Base-by-base conservation (phyloP, 2,113 vertebrate species). In the Chascanopsetta lugubris region DNA sequence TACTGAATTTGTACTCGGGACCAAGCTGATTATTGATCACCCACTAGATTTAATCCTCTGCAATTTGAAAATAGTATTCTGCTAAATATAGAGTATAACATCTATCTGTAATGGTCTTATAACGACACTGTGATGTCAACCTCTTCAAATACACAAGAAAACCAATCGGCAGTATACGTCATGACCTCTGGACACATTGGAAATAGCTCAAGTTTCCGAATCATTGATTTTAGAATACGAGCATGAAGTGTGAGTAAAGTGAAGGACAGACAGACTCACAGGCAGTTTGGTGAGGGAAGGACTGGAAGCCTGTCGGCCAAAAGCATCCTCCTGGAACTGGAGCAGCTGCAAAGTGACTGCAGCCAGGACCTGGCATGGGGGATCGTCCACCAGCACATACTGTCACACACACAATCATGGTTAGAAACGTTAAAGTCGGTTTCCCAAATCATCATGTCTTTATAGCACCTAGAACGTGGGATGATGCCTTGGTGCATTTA, bases 251-350 rank as follows among this genome's bases (percentile, higher is more conserved):
- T 40, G 10, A 1, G 21, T 29, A 12, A 13, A 40, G 38, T 6
- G 55, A 17, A 15, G 29, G 4, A 8, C 29, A 38, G 17, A 49
- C 6, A 11, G 0, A 96, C 96, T 97, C 85, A 98, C 97, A 26
- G 96, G 96, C 24, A 99, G 93, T 87, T 98, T 99, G 54, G 96
- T 98, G 81, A 97, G 94, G 75, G 92, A 90, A 32, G 96, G 94
- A 75, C 93, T 95, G 85, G 90, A 89, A 49, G 95, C 94, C 1
- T 95, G 94, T 78, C 94, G 94, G 25, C 97, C 97, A 82, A 99
- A 98, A 36, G 94, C 92, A 87, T 98, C 96, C 88, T 99, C 97
- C 75, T 99, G 97, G 83, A 99, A 99, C 47, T 99, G 97, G 24
- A 98, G 93, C 57, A 99, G 94, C 88, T 99, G 97, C 38, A 97